These are phyloP conservation scores for Poeciliopsis gracilis DNA, from an alignment of 2,797 vertebrate genomes.

Conservation along the genomic window DNA sequence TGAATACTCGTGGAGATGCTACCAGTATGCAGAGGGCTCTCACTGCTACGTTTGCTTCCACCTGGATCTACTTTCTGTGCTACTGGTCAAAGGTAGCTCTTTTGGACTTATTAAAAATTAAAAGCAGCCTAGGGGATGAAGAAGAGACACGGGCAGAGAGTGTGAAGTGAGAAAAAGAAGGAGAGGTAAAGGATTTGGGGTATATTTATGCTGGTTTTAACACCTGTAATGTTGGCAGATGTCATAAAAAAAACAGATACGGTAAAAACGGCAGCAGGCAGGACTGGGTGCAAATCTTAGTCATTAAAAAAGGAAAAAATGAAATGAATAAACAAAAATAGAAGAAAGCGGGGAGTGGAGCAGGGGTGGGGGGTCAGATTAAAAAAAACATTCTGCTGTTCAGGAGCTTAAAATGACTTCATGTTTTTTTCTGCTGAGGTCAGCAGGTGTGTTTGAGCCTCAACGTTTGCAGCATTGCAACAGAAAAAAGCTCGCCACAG, in stretches of 20 bases:
- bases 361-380: background rate
- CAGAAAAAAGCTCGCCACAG: background rate
- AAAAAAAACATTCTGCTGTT: background rate
- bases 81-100: slow-evolving; percentile 14
- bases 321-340: background rate
- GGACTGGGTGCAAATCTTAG: background rate
- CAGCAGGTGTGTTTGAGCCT: background rate
- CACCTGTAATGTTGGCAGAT: slow-evolving; percentile 4
- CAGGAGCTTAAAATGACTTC: background rate
- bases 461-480: background rate
- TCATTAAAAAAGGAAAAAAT: background rate
- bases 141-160: background rate
- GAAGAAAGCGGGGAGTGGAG: background rate
- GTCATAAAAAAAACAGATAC: slow-evolving; percentile 1
- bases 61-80: slow-evolving; percentile 14
- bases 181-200: background rate
- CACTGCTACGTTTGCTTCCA: background rate
- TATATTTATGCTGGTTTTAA: slow-evolving; percentile 4
- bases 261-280: background rate
- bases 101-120: slow-evolving; percentile 28
- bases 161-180: background rate
- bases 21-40: background rate
- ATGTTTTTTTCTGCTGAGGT: background rate
- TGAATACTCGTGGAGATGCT: background rate
- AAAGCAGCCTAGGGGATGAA: slow-evolving; percentile 10